A percentile compares a stretch with the other conserved stretches of the same genome.
Conservation (phyloP, 1,140 invertebrate genomes). For the Brachionus paranguensis region DNA sequence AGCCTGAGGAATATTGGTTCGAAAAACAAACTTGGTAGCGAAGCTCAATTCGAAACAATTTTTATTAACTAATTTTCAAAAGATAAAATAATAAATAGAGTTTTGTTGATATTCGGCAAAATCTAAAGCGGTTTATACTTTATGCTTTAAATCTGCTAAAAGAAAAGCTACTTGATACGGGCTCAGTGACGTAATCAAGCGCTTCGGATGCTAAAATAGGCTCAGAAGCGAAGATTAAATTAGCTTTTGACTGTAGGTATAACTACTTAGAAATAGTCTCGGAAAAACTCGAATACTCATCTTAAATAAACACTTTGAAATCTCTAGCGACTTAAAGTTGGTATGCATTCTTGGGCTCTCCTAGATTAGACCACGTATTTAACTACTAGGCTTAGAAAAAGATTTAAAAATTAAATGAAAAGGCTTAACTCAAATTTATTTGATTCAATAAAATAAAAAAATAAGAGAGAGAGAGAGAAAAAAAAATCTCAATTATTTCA, state of each 20-base stretch:
- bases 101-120: not conserved
- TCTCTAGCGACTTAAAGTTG: constrained; percentile 11
- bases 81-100: too few species aligned
- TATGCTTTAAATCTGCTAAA: not conserved
- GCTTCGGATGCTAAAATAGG: not conserved
- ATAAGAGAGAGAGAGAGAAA: not conserved
- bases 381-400: constrained; percentile 20
- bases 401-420: not conserved
- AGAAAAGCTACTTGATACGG: not conserved
- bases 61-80: too few species aligned
- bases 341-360: not conserved
- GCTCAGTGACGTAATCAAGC: not conserved
- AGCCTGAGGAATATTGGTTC: too few species aligned
- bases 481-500: constrained; percentile 32
- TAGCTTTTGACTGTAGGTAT: not conserved
- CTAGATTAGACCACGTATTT: not conserved
- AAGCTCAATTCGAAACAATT: too few species aligned
- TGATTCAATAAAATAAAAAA: not conserved
- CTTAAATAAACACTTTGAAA: constrained; percentile 21
- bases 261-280: not conserved
- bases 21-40: too few species aligned
- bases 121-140: not conserved
- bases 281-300: not conserved
- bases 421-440: not conserved
- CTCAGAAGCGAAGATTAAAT: not conserved